Conservation (phyloP, 2,113 vertebrate species). For the Phodopus roborovskii region DNA sequence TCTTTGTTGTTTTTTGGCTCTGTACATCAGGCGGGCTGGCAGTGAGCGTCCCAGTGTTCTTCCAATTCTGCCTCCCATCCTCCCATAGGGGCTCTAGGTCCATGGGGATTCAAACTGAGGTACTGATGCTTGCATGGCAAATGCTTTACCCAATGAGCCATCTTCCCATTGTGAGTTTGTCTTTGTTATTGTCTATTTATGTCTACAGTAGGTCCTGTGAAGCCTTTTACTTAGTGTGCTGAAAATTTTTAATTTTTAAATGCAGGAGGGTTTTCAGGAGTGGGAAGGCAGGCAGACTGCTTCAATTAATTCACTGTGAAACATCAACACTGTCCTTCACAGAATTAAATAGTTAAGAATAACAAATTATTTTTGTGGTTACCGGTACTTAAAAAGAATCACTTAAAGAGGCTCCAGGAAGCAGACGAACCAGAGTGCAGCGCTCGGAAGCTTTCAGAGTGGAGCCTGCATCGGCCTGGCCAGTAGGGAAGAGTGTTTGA, state of each 20-base stretch:
- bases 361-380: slow-evolving; percentile 61
- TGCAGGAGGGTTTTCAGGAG: slow-evolving; percentile 29
- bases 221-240: slow-evolving; percentile 55
- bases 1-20: neutral
- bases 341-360: slow-evolving; percentile 70
- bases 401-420: slow-evolving; percentile 39
- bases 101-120: neutral
- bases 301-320: slow-evolving; percentile 46
- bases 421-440: slow-evolving; percentile 33
- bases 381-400: slow-evolving; percentile 63
- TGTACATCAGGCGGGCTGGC: neutral
- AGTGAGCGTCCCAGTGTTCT: neutral
- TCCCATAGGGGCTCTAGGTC: neutral
- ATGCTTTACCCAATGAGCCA: neutral
- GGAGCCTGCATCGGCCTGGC: neutral
- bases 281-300: slow-evolving; percentile 15
- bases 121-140: neutral
- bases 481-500: neutral
- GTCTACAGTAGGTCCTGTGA: neutral
- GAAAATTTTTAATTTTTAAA: slow-evolving; percentile 26
- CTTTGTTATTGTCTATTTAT: neutral
- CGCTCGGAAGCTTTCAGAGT: slow-evolving; percentile 3
- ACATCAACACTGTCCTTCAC: slow-evolving; percentile 3
- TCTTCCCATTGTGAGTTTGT: neutral
- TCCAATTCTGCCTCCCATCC: neutral